phyloP scores from a whole-genome alignment of 2,797 vertebrate genomes.

The Capromys pilorides region DNA sequence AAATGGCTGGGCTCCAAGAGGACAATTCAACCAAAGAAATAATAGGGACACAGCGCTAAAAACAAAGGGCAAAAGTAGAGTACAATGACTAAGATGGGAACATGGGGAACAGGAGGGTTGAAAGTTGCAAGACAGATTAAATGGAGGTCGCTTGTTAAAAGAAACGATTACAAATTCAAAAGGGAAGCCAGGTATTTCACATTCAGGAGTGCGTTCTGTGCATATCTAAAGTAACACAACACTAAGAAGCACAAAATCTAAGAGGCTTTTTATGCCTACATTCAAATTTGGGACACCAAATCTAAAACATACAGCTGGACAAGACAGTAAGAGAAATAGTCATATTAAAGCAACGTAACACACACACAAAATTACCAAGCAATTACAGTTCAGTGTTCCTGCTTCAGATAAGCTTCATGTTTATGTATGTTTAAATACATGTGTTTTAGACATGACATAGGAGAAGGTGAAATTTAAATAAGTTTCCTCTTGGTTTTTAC shows the following conservation, averaged over 20 bases:
- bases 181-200: slow-evolving; percentile 78
- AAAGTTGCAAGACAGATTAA: slow-evolving; percentile 78
- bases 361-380: slow-evolving; percentile 84
- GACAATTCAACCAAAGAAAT: slow-evolving; percentile 55
- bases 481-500: slow-evolving; percentile 75
- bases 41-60: neutral
- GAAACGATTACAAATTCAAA: slow-evolving; percentile 63
- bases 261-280: slow-evolving; percentile 70
- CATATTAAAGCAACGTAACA: slow-evolving; percentile 84
- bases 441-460: slow-evolving; percentile 63
- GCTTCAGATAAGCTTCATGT: slow-evolving; percentile 85
- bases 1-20: slow-evolving; percentile 42
- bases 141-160: slow-evolving; percentile 76
- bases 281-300: slow-evolving; percentile 69
- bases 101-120: slow-evolving; percentile 69
- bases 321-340: slow-evolving; percentile 79
- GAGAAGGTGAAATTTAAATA: slow-evolving; percentile 72
- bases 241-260: slow-evolving; percentile 73
- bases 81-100: slow-evolving; percentile 49
- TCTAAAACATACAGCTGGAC: slow-evolving; percentile 81
- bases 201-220: slow-evolving; percentile 81
- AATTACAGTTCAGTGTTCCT: slow-evolving; percentile 92
- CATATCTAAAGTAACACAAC: slow-evolving; percentile 78
- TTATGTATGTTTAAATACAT: slow-evolving; percentile 72
- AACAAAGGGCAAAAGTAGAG: slow-evolving; percentile 37